Evolutionary conservation across 2,888 invertebrate genomes (phyloP), one percentile per base, ranked within the genome.

Genomic region (Trilocha varians): DNA sequence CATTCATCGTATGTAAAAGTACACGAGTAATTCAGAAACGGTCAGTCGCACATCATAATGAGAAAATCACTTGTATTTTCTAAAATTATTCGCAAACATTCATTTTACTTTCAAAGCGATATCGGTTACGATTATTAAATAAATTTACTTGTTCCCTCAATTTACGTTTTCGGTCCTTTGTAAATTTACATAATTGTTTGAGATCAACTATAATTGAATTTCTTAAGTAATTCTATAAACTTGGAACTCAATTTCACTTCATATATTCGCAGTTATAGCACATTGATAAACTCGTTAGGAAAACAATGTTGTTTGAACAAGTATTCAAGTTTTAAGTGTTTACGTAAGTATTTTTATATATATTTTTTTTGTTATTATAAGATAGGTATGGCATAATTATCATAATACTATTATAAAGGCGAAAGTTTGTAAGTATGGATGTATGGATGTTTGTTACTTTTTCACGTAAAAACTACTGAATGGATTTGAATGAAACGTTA

Each of bases 1-100:
- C 44, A 44, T 50, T 52, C 47, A 48, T 43, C 32, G 37, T 40
- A 37, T 39, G 41, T 46, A 44, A 42, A 47, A 38, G 44, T 46
- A 9, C 25, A 25, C 11, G 11, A 25, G 11, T 5, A 25, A 25
- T 25, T 25, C 25, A 11, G 25, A 11, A 9, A 25, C 11, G 25
- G 25, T 25, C 25, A 25, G 25, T 25, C 11, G 8, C 6, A 25
- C 25, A 25, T 25, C 25, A 9, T 25, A 25, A 25, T 25, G 25
- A 25, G 25, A 25, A 25, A 25, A 25, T 9, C 46, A 43, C 25
- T 25, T 25, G 25, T 5, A 45, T 42, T 47, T 38, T 46, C 39
- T 38, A 25, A 25, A 18, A 32, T 32, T 18, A 25, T 25, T 9
- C 25, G 2, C 25, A 25, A 25, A 25, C 25, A 3, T 5, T 5